Conservation (phyloP, 2,888 invertebrate species). For the Ganaspis brasiliensis region DNA sequence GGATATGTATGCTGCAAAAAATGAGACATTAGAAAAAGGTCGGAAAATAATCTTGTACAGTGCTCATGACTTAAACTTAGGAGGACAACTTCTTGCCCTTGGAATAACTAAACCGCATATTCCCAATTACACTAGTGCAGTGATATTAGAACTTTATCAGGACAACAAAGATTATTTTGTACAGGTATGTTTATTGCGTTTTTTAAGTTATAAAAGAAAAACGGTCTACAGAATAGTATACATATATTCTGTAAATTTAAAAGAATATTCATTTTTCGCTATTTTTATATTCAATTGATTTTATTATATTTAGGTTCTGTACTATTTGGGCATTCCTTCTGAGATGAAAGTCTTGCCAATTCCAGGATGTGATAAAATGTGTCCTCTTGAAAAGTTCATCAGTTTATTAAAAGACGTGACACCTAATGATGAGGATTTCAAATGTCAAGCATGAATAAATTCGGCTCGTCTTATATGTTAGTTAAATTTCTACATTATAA, state of each 20-base stretch:
- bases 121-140: constrained; percentile 10
- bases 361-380: constrained; percentile 30
- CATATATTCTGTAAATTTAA: too few relatives aligned
- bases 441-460: neutral
- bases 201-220: too few relatives aligned
- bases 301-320: neutral
- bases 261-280: neutral
- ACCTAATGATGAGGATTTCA: constrained; percentile 2
- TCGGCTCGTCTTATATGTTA: neutral
- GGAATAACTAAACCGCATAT: constrained; percentile 3
- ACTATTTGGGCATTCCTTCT: constrained; percentile 20
- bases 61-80: constrained; percentile 21
- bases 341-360: neutral
- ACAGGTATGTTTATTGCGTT: constrained; percentile 19
- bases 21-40: neutral
- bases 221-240: too few relatives aligned
- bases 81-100: constrained; percentile 19
- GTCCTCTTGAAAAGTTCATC: constrained; percentile 32
- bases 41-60: constrained; percentile 14
- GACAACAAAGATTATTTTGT: constrained; percentile 13
- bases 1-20: constrained; percentile 7
- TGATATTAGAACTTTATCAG: constrained; percentile 26
- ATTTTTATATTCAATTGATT: neutral
- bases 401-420: constrained; percentile 6
- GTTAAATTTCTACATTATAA: neutral